Base-by-base conservation (phyloP, 2,888 invertebrate species). In the Ectemnius continuus region DNA sequence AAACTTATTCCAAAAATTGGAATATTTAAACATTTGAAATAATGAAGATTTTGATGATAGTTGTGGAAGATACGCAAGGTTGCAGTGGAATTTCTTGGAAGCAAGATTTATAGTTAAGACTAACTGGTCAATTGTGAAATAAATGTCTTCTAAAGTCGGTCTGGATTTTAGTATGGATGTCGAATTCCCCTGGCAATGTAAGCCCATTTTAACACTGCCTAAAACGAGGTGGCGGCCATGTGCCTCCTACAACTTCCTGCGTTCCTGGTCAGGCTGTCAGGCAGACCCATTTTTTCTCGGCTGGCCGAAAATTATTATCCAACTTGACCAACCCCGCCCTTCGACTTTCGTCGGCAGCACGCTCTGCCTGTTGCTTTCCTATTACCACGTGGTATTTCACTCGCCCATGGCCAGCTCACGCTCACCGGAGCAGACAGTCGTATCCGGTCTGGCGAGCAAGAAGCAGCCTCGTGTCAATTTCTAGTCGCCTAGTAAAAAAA, bases 401-500 rank as follows among this genome's bases (percentile, higher is more conserved):
- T 77, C 73, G 82, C 78, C 77, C 75, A 80, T 84, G 79, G 77
- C 52, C 80, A 65, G 71, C 64, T 73, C 75, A 70, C 61, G 56
- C 58, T 48, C 67, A 56, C 46, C 67, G 64, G 20, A 13, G 23
- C 20, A 26, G 18, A 26, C 70, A 61, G 26, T 59, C 62, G 59
- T 62, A 65, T 61, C 61, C 70, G 72, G 67, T 70, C 61, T 36
- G 66, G 46, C 63, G 64, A 20, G 61, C 70, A 36, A 23, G 67
- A 61, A 57, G 11, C 72, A 61, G 59, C 36, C 60, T 47, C 46
- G 61, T 11, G 45, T 23, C 56, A 45, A 57, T 58, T 88, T 78
- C 87, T 88, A 80, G 81, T 88, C 80, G 84, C 88, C 88, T 88
- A 87, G 82, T 88, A 81, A 86, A 87, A 86, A 87, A 87, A 87